Base-by-base conservation (phyloP, 2,113 vertebrate species). In the Notarius lentiginosus region DNA sequence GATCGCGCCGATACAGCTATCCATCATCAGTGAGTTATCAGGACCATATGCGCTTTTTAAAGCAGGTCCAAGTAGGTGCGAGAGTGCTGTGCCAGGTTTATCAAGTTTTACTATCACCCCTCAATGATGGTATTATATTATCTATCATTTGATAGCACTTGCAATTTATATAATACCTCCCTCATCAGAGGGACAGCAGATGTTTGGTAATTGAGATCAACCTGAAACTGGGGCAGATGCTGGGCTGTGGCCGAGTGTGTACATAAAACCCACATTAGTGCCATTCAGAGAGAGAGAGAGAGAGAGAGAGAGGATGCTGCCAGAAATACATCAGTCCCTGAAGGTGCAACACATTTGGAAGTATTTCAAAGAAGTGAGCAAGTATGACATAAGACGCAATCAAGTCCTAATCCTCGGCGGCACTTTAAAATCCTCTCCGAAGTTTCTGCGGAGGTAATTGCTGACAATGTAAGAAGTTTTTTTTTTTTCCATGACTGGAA, bases 171-270 rank as follows among this genome's bases (percentile, higher is more conserved):
- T 83, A 88, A 88, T 82, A 82, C 76, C 41, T 84, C 49, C 60
- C 84, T 90, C 80, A 90, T 89, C 82, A 82, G 30, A 73, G 53
- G 86, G 77, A 82, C 51, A 79, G 55, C 88, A 88, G 90, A 88
- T 88, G 90, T 90, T 89, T 88, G 82, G 79, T 89, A 89, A 90
- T 89, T 89, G 85, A 82, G 90, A 86, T 90, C 84, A 87, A 79
- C 61, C 51, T 82, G 81, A 90, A 88, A 88, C 88, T 91, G 90
- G 87, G 89, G 11, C 60, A 87, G 84, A 87, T 91, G 86, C 89
- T 88, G 83, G 72, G 86, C 30, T 82, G 24, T 81, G 61, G 73
- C 83, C 76, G 60, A 51, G 82, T 79, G 66, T 86, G 66, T 87
- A 61, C 70, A 79, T 84, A 82, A 85, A 81, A 82, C 84, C 60